Percentiles rank a stretch among this genome's conserved stretches.
phyloP scores from a whole-genome alignment of 2,888 invertebrate genomes.

The Amphipoea lucens region DNA sequence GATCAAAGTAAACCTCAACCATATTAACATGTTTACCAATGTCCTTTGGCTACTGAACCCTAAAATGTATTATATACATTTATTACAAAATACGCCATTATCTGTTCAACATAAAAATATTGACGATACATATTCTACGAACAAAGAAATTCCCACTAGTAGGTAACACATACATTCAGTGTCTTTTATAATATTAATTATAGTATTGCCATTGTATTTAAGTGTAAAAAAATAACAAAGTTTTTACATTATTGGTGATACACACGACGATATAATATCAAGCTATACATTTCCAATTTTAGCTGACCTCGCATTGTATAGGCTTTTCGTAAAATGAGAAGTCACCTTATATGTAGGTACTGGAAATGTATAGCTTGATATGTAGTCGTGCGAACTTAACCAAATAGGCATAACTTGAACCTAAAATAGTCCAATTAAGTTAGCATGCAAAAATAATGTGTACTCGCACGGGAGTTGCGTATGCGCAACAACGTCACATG shows the following conservation, averaged over 20 bases:
- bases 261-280: neutral
- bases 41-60: constrained; percentile 44
- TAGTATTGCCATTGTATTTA: constrained; percentile 2
- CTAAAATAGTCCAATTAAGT: neutral
- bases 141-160: constrained; percentile 13
- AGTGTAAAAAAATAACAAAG: constrained; percentile 2
- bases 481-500: neutral
- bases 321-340: neutral
- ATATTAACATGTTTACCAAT: constrained; percentile 16
- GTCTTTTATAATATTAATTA: constrained; percentile 26
- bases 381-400: neutral
- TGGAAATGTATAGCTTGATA: neutral
- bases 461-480: neutral
- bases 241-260: neutral
- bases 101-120: constrained; percentile 28
- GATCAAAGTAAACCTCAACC: constrained; percentile 26
- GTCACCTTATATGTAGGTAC: neutral
- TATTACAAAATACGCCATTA: constrained; percentile 43
- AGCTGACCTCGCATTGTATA: neutral
- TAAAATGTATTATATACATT: constrained; percentile 44
- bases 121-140: constrained; percentile 10
- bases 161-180: constrained; percentile 12
- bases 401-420: neutral
- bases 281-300: neutral
- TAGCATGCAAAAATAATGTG: constrained; percentile 13